These are phyloP conservation scores for Drosophila tristis DNA, from an alignment of 1,140 invertebrate genomes.

Conservation along the genomic window DNA sequence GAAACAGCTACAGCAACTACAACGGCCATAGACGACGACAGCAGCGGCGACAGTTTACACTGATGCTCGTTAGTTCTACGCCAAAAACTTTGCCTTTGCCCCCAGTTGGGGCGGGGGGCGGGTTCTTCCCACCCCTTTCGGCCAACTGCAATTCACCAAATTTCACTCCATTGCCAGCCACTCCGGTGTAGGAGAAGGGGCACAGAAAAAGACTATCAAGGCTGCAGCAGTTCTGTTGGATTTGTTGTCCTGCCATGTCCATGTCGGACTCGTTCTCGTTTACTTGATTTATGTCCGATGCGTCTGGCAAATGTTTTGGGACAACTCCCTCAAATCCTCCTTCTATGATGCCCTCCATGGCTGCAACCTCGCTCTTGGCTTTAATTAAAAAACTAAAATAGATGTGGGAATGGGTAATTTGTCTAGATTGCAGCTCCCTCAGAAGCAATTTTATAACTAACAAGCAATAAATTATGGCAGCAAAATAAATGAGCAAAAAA, in stretches of 20 bases:
- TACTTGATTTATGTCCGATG: constrained; percentile 72
- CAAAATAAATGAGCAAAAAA: constrained; percentile 16
- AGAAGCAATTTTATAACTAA: constrained; percentile 64
- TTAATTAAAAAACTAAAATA: constrained; percentile 79
- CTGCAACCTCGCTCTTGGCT: constrained; percentile 40
- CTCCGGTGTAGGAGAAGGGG: background rate
- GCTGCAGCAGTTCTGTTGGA: constrained; percentile 49
- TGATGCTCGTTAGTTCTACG: constrained; percentile 70
- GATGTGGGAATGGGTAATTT: constrained; percentile 66
- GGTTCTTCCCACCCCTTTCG: constrained; percentile 6
- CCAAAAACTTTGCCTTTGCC: constrained; percentile 54
- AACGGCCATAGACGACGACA: constrained; percentile 20
- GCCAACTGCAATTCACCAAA: constrained; percentile 55
- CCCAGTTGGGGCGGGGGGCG: background rate
- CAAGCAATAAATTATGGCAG: constrained; percentile 61
- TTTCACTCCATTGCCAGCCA: constrained; percentile 23
- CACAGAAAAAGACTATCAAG: constrained; percentile 38
- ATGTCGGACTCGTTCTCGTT: constrained; percentile 50
- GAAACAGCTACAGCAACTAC: background rate
- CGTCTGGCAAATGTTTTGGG: constrained; percentile 49
- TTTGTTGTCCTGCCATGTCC: constrained; percentile 60
- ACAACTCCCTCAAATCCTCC: constrained; percentile 19
- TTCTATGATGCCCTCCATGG: constrained; percentile 5
- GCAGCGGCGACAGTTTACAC: constrained; percentile 66
- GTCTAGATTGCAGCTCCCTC: constrained; percentile 67